These are phyloP conservation scores for Nesidiocoris tenuis DNA, from an alignment of 2,888 invertebrate genomes.

Conservation along the genomic window DNA sequence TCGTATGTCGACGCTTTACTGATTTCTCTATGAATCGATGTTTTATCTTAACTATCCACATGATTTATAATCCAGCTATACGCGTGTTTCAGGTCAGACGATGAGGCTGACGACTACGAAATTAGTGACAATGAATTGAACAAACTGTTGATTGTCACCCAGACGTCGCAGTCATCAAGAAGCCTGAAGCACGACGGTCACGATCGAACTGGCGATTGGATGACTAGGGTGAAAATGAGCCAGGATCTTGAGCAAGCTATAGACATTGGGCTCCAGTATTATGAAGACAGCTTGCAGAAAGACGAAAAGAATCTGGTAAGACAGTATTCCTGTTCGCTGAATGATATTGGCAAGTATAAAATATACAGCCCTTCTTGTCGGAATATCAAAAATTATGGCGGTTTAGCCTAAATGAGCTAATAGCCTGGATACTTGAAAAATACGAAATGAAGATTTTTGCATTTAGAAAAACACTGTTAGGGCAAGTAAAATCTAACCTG, in stretches of 20 bases:
- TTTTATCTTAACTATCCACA: no score
- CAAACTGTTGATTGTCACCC: slow-evolving; percentile 92
- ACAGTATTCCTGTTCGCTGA: neutral
- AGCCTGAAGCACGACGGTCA: slow-evolving; percentile 81
- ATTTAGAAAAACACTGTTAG: no score
- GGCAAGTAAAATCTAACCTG: no score
- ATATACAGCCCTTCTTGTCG: no score
- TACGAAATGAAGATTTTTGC: no score
- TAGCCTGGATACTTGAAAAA: no score
- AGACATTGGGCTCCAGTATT: slow-evolving; percentile 93
- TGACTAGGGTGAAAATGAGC: slow-evolving; percentile 87
- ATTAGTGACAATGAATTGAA: slow-evolving; percentile 90
- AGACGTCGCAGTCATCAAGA: slow-evolving; percentile 60
- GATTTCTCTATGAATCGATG: no score
- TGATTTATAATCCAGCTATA: no score
- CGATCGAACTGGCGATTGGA: slow-evolving; percentile 88
- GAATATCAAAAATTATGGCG: no score
- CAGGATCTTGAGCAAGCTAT: slow-evolving; percentile 93
- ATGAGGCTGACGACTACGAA: slow-evolving; percentile 72
- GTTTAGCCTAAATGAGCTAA: no score
- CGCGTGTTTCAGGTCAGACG: slow-evolving; percentile 69
- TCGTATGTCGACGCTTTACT: no score
- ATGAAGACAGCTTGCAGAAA: slow-evolving; percentile 92
- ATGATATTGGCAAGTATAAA: no score
- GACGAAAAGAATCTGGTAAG: slow-evolving; percentile 58